Conservation (phyloP, 1,140 invertebrate genomes). For the Stegodyphus mimosarum region DNA sequence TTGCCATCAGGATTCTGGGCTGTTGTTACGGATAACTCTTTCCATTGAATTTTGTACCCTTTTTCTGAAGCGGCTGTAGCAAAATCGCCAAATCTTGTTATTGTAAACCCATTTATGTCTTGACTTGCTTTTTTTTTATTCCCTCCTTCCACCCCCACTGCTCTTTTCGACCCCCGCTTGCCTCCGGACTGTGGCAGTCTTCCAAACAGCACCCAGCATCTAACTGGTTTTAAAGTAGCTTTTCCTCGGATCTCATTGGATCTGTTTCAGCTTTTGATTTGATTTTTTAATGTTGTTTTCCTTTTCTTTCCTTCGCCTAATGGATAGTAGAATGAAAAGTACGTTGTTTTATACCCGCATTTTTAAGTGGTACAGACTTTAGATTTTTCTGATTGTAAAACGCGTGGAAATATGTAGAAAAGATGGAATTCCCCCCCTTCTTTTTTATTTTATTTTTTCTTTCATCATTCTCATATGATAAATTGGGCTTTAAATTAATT, state of each 20-base stretch:
- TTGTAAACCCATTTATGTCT: slow-evolving; percentile 53
- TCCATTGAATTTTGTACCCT: slow-evolving; percentile 42
- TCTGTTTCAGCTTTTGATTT: slow-evolving; percentile 32
- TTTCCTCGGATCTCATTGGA: slow-evolving; percentile 52
- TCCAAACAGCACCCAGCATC: neutral
- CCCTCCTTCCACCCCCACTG: neutral
- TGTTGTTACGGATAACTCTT: slow-evolving; percentile 49
- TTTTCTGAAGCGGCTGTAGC: slow-evolving; percentile 15
- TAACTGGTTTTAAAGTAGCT: slow-evolving; percentile 60
- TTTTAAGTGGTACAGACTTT: slow-evolving; percentile 25
- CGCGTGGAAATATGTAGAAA: neutral
- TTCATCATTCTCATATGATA: slow-evolving; percentile 15
- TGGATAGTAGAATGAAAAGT: slow-evolving; percentile 49
- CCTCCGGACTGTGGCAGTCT: too few relatives aligned
- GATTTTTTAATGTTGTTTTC: slow-evolving; percentile 27
- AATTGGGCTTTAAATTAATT: slow-evolving; percentile 48
- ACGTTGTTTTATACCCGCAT: slow-evolving; percentile 30
- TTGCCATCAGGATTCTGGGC: slow-evolving; percentile 47
- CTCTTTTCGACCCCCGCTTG: too few relatives aligned
- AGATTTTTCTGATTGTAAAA: neutral
- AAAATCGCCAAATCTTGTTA: slow-evolving; percentile 59
- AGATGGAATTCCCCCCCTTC: neutral
- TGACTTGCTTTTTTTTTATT: neutral
- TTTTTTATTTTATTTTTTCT: neutral
- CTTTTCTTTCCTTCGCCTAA: slow-evolving; percentile 25